Evolutionary conservation across 2,113 vertebrate species (phyloP).

Genomic region (Calidris pugnax): DNA sequence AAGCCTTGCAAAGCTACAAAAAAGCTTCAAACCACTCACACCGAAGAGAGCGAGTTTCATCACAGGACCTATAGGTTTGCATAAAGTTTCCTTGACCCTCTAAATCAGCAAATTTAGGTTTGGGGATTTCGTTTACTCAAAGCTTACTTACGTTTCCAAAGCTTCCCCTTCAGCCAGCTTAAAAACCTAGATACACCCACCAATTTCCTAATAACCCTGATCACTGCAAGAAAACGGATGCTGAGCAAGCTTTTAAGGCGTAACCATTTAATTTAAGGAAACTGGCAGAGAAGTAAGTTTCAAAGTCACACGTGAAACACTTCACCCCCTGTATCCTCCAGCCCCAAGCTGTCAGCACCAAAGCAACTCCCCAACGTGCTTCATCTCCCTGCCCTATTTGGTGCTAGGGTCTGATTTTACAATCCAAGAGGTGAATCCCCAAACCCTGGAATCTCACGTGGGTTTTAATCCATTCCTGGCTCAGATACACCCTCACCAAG

Average conservation of each 20-base stretch:
- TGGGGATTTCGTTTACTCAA: background rate
- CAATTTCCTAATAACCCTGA: constrained; percentile 20
- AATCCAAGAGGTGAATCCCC: background rate
- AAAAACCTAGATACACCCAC: background rate
- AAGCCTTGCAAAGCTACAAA: constrained; percentile 8
- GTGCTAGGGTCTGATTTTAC: background rate
- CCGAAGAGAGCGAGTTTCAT: background rate
- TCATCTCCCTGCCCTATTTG: background rate
- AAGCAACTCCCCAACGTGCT: background rate
- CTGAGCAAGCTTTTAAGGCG: background rate
- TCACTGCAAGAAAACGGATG: background rate
- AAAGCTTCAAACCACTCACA: background rate
- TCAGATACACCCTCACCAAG: background rate
- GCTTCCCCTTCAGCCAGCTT: background rate
- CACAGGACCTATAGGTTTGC: background rate
- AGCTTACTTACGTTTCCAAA: background rate
- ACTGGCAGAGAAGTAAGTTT: background rate
- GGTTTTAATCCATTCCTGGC: background rate
- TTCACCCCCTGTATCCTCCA: background rate
- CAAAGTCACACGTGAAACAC: background rate
- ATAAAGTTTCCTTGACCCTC: background rate
- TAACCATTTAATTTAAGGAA: background rate
- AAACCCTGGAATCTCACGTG: background rate
- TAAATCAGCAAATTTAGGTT: background rate
- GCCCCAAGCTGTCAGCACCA: background rate